Evolutionary conservation across 2,888 invertebrate genomes (phyloP).

Genomic region (Melanostoma mellinum): DNA sequence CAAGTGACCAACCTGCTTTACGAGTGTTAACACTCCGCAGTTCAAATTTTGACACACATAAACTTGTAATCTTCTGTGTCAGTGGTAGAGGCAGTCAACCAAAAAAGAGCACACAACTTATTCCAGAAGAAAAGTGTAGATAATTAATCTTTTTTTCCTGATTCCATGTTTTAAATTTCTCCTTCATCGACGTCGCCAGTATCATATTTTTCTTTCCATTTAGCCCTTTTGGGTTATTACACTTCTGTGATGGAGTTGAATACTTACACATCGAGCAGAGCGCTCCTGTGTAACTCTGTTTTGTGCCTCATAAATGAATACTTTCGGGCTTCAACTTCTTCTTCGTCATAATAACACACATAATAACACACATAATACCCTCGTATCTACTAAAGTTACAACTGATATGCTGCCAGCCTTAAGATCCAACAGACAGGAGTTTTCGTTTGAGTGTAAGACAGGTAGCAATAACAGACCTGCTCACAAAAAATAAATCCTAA

Average conservation of each 20-base stretch:
- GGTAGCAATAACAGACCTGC: constrained; percentile 67
- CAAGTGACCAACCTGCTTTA: constrained; percentile 58
- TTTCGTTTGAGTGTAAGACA: constrained; percentile 63
- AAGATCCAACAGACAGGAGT: constrained; percentile 43
- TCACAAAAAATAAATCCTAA: constrained; percentile 18
- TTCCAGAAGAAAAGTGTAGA: constrained; percentile 56
- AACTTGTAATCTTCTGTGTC: constrained; percentile 53
- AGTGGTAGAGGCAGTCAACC: constrained; percentile 14
- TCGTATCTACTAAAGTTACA: constrained; percentile 60
- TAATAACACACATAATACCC: constrained; percentile 63
- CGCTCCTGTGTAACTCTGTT: constrained; percentile 15
- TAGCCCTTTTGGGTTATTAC: constrained; percentile 53
- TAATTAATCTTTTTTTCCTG: constrained; percentile 70
- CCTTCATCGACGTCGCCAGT: constrained; percentile 34
- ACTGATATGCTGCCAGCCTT: constrained; percentile 42
- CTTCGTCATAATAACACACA: constrained; percentile 11
- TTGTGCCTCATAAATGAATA: constrained; percentile 41
- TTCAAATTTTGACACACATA: constrained; percentile 63
- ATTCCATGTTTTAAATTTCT: constrained; percentile 35
- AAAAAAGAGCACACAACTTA: constrained; percentile 52
- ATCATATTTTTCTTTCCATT: constrained; percentile 62
- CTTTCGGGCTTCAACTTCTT: constrained; percentile 58
- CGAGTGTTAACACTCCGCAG: constrained; percentile 56
- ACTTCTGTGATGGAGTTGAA: constrained; percentile 54
- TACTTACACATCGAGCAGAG: constrained; percentile 37